phyloP scores from a whole-genome alignment of 35 echinoderm and acorn worm genomes.

The Diadema setosum region DNA sequence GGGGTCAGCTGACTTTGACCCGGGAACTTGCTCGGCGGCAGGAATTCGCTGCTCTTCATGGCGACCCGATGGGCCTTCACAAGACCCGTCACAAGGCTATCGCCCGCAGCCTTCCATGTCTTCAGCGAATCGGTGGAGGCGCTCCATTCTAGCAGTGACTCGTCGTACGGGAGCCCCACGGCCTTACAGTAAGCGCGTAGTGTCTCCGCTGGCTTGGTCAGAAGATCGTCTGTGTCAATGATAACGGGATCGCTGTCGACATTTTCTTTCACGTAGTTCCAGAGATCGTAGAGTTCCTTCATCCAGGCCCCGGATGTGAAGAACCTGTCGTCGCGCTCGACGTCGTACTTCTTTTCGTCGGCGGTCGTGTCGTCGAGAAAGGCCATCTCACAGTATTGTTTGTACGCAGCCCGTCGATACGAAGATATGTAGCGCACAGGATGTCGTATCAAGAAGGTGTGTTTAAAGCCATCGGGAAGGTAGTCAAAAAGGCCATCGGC shows the following conservation, averaged over 20 bases:
- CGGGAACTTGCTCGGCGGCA: not conserved
- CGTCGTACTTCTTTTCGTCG: not conserved
- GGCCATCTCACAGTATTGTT: no score
- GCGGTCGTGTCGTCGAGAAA: no score
- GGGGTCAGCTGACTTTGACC: not conserved
- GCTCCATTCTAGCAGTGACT: not conserved
- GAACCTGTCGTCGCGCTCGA: not conserved
- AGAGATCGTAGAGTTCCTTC: constrained; percentile 4
- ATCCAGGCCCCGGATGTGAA: not conserved
- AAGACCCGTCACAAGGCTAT: not conserved
- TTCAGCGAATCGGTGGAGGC: not conserved
- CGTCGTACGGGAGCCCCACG: not conserved
- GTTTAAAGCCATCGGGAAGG: no score
- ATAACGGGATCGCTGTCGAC: not conserved
- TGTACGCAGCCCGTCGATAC: no score
- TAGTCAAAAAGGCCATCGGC: no score
- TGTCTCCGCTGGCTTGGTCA: not conserved
- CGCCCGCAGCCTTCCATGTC: not conserved
- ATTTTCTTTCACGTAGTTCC: not conserved
- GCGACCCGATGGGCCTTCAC: not conserved
- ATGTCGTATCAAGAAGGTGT: no score
- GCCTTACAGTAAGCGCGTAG: not conserved
- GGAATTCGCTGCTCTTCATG: not conserved
- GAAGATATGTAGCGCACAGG: no score
- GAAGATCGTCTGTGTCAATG: not conserved